Percentiles rank a stretch among this genome's conserved stretches.
Conservation (phyloP, 2,888 invertebrate genomes). For the Falcaria lacertinaria region DNA sequence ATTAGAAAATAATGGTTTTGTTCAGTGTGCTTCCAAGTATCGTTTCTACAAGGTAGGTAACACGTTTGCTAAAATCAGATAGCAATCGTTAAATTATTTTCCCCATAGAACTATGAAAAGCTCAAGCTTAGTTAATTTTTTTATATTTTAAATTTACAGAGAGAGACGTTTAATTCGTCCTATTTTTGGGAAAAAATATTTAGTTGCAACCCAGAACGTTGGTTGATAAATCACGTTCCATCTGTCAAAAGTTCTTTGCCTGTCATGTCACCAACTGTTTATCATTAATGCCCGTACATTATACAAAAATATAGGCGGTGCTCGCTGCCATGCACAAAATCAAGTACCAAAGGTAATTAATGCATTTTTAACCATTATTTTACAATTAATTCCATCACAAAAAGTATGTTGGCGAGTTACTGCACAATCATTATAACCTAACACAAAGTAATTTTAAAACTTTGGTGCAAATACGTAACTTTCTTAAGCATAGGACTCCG, state of each 20-base stretch:
- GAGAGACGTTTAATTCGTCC: not conserved
- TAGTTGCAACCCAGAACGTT: slow-evolving; percentile 4
- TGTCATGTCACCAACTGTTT: slow-evolving; percentile 70
- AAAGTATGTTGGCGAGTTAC: slow-evolving; percentile 8
- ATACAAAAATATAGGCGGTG: slow-evolving; percentile 60
- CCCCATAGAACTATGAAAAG: too few species aligned
- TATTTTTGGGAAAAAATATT: not conserved
- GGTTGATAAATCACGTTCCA: slow-evolving; percentile 19
- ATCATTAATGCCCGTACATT: slow-evolving; percentile 73
- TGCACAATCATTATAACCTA: slow-evolving; percentile 67
- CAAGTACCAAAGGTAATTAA: slow-evolving; percentile 67
- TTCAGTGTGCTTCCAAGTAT: too few species aligned
- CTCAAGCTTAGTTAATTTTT: too few species aligned
- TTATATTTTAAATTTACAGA: too few species aligned
- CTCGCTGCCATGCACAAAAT: slow-evolving; percentile 75
- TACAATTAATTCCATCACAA: slow-evolving; percentile 1
- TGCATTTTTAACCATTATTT: slow-evolving; percentile 2
- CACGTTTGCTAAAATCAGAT: too few species aligned
- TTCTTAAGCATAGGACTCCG: too few species aligned
- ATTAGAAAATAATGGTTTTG: too few species aligned
- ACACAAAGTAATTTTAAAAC: not conserved
- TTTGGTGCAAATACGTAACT: too few species aligned
- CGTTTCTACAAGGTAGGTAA: too few species aligned
- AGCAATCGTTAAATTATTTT: too few species aligned
- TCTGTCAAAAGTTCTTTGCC: slow-evolving; percentile 32